Evolutionary conservation across 1,140 invertebrate species (phyloP), one percentile per base, ranked within the genome.

Genomic region (Geopemphigus sp.): DNA sequence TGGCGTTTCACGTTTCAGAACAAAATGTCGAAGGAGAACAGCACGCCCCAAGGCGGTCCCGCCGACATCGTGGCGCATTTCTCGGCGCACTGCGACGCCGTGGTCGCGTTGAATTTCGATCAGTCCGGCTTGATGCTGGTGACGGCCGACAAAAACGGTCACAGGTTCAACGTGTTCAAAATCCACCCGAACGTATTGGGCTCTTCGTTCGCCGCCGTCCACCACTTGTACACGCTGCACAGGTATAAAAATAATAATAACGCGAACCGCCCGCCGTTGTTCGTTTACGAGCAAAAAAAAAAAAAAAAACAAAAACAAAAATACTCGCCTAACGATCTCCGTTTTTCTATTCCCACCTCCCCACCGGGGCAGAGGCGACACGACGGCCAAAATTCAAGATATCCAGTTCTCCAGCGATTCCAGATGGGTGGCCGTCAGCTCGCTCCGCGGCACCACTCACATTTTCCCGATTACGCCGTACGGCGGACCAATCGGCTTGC

Each of bases 381-480:
- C 93, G 0, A 93, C 91, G 57, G 92, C 93, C 78, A 91, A 92
- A 87, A 92, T 94, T 66, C 88, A 95, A 87, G 93, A 97, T 84
- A 94, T 98, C 85, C 89, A 91, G 70, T 93, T 95, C 85, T 95
- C 95, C 14, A 87, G 91, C 81, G 97, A 99, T 86, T 95, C 94
- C 59, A 91, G 98, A 70, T 99, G 97, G 97, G 91, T 96, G 14
- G 93, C 96, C 19, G 91, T 99, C 1, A 95, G 94, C 32, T 98
- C 97, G 10, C 88, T 97, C 82, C 90, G 97, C 81, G 97, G 97
- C 80, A 99, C 97, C 3, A 98, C 96, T 22, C 98, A 99, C 85
- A 92, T 99, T 63, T 99, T 98, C 88, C 95, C 97, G 1, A 91
- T 99, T 14, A 96, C 95, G 29, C 94, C 96, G n/a, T 99, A 98